Evolutionary conservation across 2,888 invertebrate genomes (phyloP).

Genomic region (Teleiodes luculella): DNA sequence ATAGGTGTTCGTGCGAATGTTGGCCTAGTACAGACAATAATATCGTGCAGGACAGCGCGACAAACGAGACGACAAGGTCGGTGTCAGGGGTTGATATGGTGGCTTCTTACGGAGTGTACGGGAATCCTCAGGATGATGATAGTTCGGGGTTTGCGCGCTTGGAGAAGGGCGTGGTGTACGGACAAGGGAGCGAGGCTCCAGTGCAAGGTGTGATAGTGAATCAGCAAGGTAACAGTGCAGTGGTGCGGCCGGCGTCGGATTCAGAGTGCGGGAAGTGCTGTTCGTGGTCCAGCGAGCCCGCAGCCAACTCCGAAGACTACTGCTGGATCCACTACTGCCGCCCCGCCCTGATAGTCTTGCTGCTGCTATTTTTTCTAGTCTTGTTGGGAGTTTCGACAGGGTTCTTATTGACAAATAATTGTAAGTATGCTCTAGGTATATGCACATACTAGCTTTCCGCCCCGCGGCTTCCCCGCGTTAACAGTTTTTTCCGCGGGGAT

Average conservation of each 20-base stretch:
- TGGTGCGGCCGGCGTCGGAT: conserved; percentile 53
- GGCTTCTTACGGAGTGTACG: conserved; percentile 75
- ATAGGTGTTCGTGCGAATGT: conserved; percentile 74
- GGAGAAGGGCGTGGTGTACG: conserved; percentile 62
- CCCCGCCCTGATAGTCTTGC: conserved; percentile 72
- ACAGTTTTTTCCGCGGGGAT: no score
- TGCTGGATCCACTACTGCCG: conserved; percentile 77
- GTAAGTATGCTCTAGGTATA: conserved; percentile 55
- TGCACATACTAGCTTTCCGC: not conserved
- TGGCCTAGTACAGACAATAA: conserved; percentile 73
- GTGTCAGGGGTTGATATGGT: conserved; percentile 75
- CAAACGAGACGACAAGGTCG: conserved; percentile 62
- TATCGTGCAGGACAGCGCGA: conserved; percentile 48
- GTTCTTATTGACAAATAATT: conserved; percentile 78
- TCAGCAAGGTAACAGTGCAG: conserved; percentile 73
- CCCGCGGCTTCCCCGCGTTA: not conserved
- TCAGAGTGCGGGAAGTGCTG: conserved; percentile 61
- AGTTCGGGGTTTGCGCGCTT: conserved; percentile 69
- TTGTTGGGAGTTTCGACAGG: conserved; percentile 78
- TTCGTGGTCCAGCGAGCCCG: conserved; percentile 52
- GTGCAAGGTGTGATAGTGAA: conserved; percentile 75
- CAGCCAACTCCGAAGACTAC: conserved; percentile 69
- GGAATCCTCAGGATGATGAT: conserved; percentile 70
- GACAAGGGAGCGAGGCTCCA: conserved; percentile 66
- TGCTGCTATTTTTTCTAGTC: conserved; percentile 75